These are phyloP conservation scores for Micropoecilia bifurca DNA, from an alignment of 2,797 vertebrate species.

Conservation along the genomic window DNA sequence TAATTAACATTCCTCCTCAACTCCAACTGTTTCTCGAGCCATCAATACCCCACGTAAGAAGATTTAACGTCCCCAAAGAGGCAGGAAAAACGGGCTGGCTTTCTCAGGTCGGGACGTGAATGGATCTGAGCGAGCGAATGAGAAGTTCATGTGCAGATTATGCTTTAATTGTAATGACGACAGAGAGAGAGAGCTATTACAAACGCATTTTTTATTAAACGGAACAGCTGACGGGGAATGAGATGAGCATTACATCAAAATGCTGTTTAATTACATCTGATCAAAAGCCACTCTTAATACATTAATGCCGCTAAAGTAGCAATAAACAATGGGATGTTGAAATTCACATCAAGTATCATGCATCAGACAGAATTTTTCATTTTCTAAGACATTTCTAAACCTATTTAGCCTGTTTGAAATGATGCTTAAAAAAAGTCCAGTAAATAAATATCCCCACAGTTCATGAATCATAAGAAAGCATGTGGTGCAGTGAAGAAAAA, in stretches of 20 bases:
- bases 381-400: constrained; percentile 28
- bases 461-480: constrained; percentile 33
- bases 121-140: constrained; percentile 14
- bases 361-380: constrained; percentile 73
- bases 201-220: constrained; percentile 72
- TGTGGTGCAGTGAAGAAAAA: constrained; percentile 34
- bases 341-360: constrained; percentile 83
- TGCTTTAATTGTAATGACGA: constrained; percentile 53
- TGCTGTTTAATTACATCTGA: constrained; percentile 58
- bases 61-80: constrained; percentile 67
- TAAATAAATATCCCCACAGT: constrained; percentile 13
- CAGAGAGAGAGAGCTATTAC: constrained; percentile 41
- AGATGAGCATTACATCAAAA: constrained; percentile 54
- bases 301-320: constrained; percentile 22
- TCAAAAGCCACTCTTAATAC: constrained; percentile 20
- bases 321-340: constrained; percentile 87
- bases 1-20: constrained; percentile 70
- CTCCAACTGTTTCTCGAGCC: constrained; percentile 70
- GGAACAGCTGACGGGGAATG: constrained; percentile 55
- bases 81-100: constrained; percentile 51
- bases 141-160: constrained; percentile 47
- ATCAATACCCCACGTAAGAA: constrained; percentile 72
- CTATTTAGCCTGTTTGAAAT: constrained; percentile 2
- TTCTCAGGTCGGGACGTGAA: constrained; percentile 54
- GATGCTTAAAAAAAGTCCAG: constrained; percentile 3